Evolutionary conservation across 2,797 vertebrate genomes (phyloP).

Genomic region (Squalus acanthias): DNA sequence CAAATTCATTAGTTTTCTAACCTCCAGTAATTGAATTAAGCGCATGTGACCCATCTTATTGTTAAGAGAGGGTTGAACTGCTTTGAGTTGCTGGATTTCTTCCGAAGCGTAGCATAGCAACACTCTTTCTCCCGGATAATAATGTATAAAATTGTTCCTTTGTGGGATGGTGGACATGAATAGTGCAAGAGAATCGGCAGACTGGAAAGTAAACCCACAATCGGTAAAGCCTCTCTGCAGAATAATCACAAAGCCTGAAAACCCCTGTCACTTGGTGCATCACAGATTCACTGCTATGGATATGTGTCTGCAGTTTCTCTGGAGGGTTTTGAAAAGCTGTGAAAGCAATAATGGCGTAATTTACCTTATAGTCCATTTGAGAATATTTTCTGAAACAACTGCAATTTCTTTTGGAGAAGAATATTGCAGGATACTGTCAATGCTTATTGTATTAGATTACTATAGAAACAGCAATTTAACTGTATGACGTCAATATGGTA

Average conservation of each 20-base stretch:
- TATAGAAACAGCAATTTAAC: not conserved
- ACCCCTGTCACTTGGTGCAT: not conserved
- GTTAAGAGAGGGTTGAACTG: conserved; percentile 45
- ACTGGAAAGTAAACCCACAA: not conserved
- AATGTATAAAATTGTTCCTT: conserved; percentile 15
- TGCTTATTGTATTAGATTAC: not conserved
- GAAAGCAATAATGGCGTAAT: not conserved
- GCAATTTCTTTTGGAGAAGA: not conserved
- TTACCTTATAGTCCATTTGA: not conserved
- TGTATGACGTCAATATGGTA: not conserved
- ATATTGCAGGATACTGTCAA: not conserved
- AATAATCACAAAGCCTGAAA: not conserved
- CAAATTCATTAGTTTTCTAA: not conserved
- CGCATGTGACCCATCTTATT: conserved; percentile 43
- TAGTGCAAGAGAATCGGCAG: not conserved
- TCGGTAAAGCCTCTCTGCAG: not conserved
- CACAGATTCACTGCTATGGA: not conserved
- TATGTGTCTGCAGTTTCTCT: not conserved
- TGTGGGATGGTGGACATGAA: conserved; percentile 5
- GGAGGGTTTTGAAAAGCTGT: not conserved
- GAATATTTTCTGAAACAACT: not conserved
- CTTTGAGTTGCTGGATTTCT: conserved; percentile 43
- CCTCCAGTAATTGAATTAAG: conserved; percentile 29
- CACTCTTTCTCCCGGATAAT: conserved; percentile 19
- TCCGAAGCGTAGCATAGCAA: conserved; percentile 50